A percentile compares a stretch with the other conserved stretches of the same genome.
Conservation (phyloP, 2,888 invertebrate species). For the Vanessa cardui region DNA sequence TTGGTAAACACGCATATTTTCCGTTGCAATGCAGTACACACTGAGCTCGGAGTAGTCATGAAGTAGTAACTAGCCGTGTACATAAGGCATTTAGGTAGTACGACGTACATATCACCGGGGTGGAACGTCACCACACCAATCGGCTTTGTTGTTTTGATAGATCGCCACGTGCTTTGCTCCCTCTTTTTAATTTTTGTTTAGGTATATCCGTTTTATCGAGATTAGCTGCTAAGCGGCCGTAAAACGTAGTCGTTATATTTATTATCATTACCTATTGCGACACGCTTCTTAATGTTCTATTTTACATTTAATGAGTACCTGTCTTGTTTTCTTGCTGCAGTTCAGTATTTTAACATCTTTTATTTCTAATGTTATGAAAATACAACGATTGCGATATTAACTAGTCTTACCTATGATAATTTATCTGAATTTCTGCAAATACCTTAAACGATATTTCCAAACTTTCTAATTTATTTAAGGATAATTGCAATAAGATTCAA, state of each 20-base stretch:
- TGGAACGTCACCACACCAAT: slow-evolving; percentile 81
- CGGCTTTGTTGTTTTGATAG: slow-evolving; percentile 82
- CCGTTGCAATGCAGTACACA: slow-evolving; percentile 84
- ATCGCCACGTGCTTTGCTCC: slow-evolving; percentile 78
- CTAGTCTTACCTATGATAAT: too few species aligned
- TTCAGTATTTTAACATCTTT: too few species aligned
- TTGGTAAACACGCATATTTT: slow-evolving; percentile 84
- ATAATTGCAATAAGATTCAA: too few species aligned
- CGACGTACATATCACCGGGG: slow-evolving; percentile 83
- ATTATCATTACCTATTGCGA: slow-evolving; percentile 1
- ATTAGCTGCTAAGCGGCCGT: slow-evolving; percentile 33
- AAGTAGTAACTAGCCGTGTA: slow-evolving; percentile 83
- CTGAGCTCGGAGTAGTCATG: slow-evolving; percentile 83
- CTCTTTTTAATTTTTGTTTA: slow-evolving; percentile 58
- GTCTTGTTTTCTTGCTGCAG: too few species aligned
- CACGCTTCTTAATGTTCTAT: neutral
- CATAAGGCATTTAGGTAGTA: slow-evolving; percentile 84
- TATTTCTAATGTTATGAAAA: too few species aligned
- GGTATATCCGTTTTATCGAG: slow-evolving; percentile 36
- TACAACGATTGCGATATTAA: too few species aligned
- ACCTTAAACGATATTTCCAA: too few species aligned
- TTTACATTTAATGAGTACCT: neutral
- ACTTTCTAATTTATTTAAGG: too few species aligned
- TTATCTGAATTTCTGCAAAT: too few species aligned
- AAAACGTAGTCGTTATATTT: slow-evolving; percentile 23